Evolutionary conservation across 2,113 vertebrate species (phyloP), one percentile per base, ranked within the genome.

Genomic region (Microcebus jonahi): DNA sequence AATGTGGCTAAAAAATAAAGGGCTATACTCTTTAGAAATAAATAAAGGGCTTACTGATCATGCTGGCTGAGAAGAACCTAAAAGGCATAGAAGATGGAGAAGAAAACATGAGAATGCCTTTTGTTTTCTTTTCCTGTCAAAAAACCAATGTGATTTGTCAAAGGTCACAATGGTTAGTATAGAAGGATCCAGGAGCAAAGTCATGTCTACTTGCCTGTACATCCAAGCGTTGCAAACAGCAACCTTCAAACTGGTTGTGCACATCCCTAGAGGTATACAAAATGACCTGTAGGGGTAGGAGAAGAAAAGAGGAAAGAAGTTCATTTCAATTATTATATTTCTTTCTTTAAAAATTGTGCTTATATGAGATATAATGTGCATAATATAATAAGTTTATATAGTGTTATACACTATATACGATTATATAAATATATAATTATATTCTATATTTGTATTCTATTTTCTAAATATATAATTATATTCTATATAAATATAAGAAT

Each of bases 401-500:
- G 14, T 53, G 17, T 53, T 53, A 53, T 53, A 53, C 15, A 53
- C 14, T 53, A 53, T 53, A 53, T 53, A 53, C 15, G 50, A 53
- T 53, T 53, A 53, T 53, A 53, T 53, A 53, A 53, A 53, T 53
- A 53, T 53, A 53, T 50, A 14, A 50, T 53, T 50, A 50, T 50
- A 53, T 53, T 53, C 50, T 53, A 53, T 53, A 53, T 48, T 48
- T 48, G 10, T 9, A 48, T 48, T 48, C 48, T 48, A 48, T 48
- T 48, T 53, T 53, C 50, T 53, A 53, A 53, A 53, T 53, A 53
- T 53, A 53, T 53, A 53, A 53, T 17, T 53, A 53, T 53, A 53
- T 53, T 53, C 50, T 53, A 8, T 36, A 59, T 53, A 77, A 91
- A 73, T 86, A 84, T 68, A 92, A 88, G 88, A 94, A 79, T 80